Evolutionary conservation across 2,888 invertebrate species (phyloP).

Genomic region (Sesamia inferens): DNA sequence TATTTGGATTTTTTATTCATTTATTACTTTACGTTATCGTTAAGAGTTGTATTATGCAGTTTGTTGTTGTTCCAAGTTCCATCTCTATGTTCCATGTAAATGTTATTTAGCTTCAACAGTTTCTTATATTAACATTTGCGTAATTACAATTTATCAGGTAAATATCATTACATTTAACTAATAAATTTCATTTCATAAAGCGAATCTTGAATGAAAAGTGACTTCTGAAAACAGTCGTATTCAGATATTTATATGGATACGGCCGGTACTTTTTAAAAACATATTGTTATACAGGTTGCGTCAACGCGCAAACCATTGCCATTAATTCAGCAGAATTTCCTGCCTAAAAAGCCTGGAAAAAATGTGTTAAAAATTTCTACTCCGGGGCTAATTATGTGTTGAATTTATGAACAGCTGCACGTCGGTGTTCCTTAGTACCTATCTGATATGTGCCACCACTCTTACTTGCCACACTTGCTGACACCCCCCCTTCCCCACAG

Average conservation of each 20-base stretch:
- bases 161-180: not conserved
- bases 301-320: too few relatives aligned
- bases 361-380: not conserved
- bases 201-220: not conserved
- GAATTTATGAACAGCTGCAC: not conserved
- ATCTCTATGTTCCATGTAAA: not conserved
- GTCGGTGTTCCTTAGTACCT: not conserved
- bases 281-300: not conserved
- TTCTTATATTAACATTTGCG: not conserved
- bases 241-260: not conserved
- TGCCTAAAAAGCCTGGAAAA: not conserved
- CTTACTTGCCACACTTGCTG: not conserved
- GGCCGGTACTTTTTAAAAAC: not conserved
- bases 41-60: not conserved
- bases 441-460: not conserved
- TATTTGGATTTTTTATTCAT: conserved; percentile 6
- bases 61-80: not conserved
- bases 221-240: not conserved
- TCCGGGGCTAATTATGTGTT: not conserved
- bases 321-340: not conserved
- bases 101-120: not conserved
- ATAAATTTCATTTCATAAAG: too few relatives aligned
- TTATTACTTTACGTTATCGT: not conserved
- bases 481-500: conserved; percentile 85
- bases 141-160: too few relatives aligned